Percentiles rank a stretch among this genome's conserved stretches.
phyloP scores from a whole-genome alignment of 2,888 invertebrate species.

The Octonoba sinensis region DNA sequence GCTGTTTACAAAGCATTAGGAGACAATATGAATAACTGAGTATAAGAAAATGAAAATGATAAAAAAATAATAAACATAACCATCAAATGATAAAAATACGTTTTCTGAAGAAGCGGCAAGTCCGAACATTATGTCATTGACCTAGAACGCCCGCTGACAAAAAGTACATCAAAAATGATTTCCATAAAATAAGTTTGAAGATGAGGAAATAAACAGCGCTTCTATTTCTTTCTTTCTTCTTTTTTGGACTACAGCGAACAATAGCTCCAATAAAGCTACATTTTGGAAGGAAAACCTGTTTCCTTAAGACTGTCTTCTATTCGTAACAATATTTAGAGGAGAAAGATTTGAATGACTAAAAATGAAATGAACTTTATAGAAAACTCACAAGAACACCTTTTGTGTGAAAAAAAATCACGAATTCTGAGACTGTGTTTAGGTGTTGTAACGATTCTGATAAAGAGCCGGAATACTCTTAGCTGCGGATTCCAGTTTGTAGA shows the following conservation, averaged over 20 bases:
- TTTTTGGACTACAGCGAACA: constrained; percentile 21
- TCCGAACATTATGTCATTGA: constrained; percentile 42
- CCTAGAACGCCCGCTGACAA: constrained; percentile 29
- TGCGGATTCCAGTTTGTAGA: not conserved
- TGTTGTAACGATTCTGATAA: not conserved
- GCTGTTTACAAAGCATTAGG: no score
- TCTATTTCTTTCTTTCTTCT: constrained; percentile 8
- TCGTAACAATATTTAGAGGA: constrained; percentile 8
- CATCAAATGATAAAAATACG: no score
- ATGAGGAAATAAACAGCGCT: constrained; percentile 22
- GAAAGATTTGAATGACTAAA: not conserved
- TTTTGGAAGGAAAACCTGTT: constrained; percentile 35
- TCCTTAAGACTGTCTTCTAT: constrained; percentile 10
- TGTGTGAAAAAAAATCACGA: not conserved
- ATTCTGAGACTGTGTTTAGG: not conserved
- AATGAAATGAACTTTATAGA: no score
- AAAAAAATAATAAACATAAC: no score
- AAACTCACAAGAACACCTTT: no score
- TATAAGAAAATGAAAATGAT: no score
- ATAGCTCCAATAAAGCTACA: not conserved
- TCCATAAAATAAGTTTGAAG: constrained; percentile 13
- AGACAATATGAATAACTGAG: no score
- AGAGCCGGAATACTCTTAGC: no score
- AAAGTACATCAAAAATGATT: constrained; percentile 50
- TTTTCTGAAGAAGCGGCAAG: not conserved